A percentile compares a stretch with the other conserved stretches of the same genome.
These are phyloP conservation scores for Homarus americanus DNA, from an alignment of 1,140 invertebrate species.

Conservation along the genomic window DNA sequence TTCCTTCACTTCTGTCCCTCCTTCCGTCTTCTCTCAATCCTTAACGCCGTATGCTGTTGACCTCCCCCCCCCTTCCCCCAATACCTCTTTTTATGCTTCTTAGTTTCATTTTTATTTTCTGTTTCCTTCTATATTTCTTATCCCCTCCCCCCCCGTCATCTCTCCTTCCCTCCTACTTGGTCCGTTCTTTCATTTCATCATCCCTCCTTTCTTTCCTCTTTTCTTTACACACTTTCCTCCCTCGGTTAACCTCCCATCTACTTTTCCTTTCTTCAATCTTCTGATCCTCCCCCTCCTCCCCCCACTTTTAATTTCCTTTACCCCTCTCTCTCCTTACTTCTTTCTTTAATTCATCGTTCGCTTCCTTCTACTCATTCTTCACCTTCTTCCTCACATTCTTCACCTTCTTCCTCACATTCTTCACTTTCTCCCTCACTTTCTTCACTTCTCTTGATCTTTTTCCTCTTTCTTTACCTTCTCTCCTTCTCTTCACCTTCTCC, in stretches of 20 bases:
- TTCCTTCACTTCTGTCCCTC: not conserved
- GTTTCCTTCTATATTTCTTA: not conserved
- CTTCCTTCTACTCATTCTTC: too few relatives aligned
- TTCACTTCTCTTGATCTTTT: conserved; percentile 1
- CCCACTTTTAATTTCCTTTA: too few relatives aligned
- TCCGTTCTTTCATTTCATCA: too few relatives aligned
- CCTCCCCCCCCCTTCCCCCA: not conserved
- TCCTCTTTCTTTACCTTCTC: conserved; percentile 3
- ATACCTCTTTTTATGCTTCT: not conserved
- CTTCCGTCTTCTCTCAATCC: not conserved
- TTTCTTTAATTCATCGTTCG: too few relatives aligned
- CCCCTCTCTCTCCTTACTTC: too few relatives aligned
- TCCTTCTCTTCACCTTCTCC: not conserved
- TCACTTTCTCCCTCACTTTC: conserved; percentile 12
- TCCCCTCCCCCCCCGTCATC: not conserved
- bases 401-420: too few relatives aligned
- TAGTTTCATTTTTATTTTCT: not conserved
- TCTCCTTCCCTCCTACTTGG: not conserved
- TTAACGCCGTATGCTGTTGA: not conserved
- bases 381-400: too few relatives aligned
- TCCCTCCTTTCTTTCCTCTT: not conserved
- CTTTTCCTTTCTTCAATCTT: too few relatives aligned
- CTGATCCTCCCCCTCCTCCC: too few relatives aligned
- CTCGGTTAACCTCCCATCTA: too few relatives aligned
- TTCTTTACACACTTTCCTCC: not conserved